Base-by-base conservation (phyloP, 2,797 vertebrate genomes). In the Macropus fuliginosus region DNA sequence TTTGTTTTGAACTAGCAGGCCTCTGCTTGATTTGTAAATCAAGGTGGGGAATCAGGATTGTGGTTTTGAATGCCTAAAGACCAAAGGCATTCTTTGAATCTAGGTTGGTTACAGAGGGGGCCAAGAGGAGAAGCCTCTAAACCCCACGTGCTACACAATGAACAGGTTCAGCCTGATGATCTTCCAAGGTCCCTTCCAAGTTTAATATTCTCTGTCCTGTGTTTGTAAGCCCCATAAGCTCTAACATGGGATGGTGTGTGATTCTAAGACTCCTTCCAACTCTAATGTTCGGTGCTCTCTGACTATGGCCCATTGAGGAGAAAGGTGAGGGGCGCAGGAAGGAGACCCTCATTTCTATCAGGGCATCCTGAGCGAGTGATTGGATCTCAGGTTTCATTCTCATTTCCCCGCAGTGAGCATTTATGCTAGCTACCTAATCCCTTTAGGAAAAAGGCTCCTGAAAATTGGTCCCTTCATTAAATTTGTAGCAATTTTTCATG, bases 291-390 rank as follows among this genome's bases (percentile, higher is more conserved):
- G 27, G 40, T 10, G 21, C 24, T 87, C 74, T 87, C 4, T 87
- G 74, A 27, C 40, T 95, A 95, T 96, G 95, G 97, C 91, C 97
- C 98, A 98, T 97, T 0, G 0, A 98, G 95, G 91, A 54, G 96
- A 97, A 97, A 98, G 96, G 93, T 95, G 21, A 97, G 96, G 96
- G 95, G 91, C 93, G 98, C 91, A 66, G 95, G 97, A 98, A 97
- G 90, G 95, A 97, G 98, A 54, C 91, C n/a, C 97, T 98, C 98
- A 98, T 98, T 98, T 98, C 97, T 98, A 97, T 98, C 98, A 97
- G 92, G 55, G 92, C 89, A 92, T 96, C 97, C 96, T 46, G 81
- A 97, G 95, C 97, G 96, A 98, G 96, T 96, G 94, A 98, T 29
- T 98, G 94, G 96, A 96, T 98, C 97, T 98, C 94, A 54, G 59